Conservation (phyloP, 2,113 vertebrate species). For the Argyrosomus japonicus region DNA sequence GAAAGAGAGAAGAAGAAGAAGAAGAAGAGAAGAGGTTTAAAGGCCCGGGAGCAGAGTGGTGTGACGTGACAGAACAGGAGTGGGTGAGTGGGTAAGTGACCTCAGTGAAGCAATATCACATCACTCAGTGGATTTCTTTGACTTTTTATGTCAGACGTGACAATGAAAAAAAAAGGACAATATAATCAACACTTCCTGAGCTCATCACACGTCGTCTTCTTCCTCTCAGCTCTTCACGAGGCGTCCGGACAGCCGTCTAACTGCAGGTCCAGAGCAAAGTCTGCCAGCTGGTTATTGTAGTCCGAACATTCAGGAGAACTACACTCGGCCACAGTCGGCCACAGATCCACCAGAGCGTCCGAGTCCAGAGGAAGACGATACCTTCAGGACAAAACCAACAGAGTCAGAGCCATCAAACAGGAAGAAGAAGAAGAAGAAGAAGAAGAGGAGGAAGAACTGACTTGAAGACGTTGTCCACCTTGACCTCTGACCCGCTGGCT, state of each 20-base stretch:
- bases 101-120: no score
- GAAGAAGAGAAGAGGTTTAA: no score
- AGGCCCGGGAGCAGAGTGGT: no score
- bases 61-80: no score
- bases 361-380: slow-evolving; percentile 93
- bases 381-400: slow-evolving; percentile 70
- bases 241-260: not conserved
- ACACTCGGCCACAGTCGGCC: slow-evolving; percentile 83
- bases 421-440: not conserved
- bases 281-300: not conserved
- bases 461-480: slow-evolving; percentile 31
- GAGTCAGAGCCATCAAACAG: not conserved
- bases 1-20: no score
- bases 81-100: no score
- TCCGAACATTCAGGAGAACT: not conserved
- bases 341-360: slow-evolving; percentile 88
- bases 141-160: not conserved
- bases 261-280: slow-evolving; percentile 38
- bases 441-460: slow-evolving; percentile 36
- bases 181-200: not conserved
- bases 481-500: slow-evolving; percentile 81
- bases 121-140: not conserved
- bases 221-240: not conserved
- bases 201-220: no score
- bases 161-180: not conserved